These are phyloP conservation scores for cattle (Bos taurus) DNA, from an alignment of 2,113 vertebrate species.

Conservation along the genomic window ARS-UCD2.0 NC_037336.1:81916001-81916500, in stretches of 20 bases:
- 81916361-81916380: not conserved
- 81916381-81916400: not conserved
- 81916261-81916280: not conserved
- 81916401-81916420: not conserved
- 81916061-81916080: not conserved
- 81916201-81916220: conserved; percentile 30
- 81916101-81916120: not conserved
- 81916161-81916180: not conserved
- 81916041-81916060: not conserved
- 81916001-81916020: not conserved
- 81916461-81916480: not conserved
- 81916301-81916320: not conserved
- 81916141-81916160: not conserved
- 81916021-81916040: not conserved
- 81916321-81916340: not conserved
- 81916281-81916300: not conserved
- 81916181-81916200: not conserved
- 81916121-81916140: not conserved
- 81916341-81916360: not conserved
- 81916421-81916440: not conserved
- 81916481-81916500: not conserved
- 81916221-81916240: conserved; percentile 20
- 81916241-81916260: conserved; percentile 31
- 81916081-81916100: not conserved
- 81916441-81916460: too few relatives aligned